Base-by-base conservation (phyloP, 2,113 vertebrate species). In the Burhinus bistriatus region DNA sequence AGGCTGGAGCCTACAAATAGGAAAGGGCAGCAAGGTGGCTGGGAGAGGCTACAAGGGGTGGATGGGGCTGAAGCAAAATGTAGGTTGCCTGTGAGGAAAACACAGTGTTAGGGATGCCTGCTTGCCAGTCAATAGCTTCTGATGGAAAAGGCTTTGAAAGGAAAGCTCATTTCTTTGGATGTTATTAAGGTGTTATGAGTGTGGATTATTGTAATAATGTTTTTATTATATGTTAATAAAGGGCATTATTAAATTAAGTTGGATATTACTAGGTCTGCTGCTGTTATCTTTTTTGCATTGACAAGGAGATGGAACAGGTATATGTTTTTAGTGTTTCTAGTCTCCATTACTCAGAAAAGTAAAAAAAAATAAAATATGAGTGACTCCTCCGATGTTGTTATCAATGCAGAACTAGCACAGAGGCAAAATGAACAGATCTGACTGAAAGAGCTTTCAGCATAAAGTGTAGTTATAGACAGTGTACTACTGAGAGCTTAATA, bases 101-200 rank as follows among this genome's bases (percentile, higher is more conserved):
- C 9, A 12, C 0, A 0, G 6, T 8, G 15, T 3, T 20, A 89
- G 14, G 47, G 32, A 82, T 17, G 23, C 13, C 47, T 1, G 1
- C 15, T 88, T 26, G 13, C 12, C 6, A 29, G 15, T 29, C 61
- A n/a, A 3, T 7, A 57, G 11, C 38, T 85, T 66, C 44, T 61
- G 40, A 73, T 2, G 2, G 65, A 38, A 72, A 82, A 54, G 11
- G 9, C 9, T 77, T 83, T 71, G 61, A 64, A 92, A 93, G 18
- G 21, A 9, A 89, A 87, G 2, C 21, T 1, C 1, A 2, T 72
- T 83, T 40, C 23, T 71, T 55, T 52, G n/a, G 44, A 15, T 58
- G 36, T 30, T 57, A 61, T 16, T 81, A 30, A 49, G 34, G 21
- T 62, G 18, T 61, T 81, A 25, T 62, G 12, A 59, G 52, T 25